These are phyloP conservation scores for Chelmon rostratus DNA, from an alignment of 2,797 vertebrate genomes.

Conservation along the genomic window DNA sequence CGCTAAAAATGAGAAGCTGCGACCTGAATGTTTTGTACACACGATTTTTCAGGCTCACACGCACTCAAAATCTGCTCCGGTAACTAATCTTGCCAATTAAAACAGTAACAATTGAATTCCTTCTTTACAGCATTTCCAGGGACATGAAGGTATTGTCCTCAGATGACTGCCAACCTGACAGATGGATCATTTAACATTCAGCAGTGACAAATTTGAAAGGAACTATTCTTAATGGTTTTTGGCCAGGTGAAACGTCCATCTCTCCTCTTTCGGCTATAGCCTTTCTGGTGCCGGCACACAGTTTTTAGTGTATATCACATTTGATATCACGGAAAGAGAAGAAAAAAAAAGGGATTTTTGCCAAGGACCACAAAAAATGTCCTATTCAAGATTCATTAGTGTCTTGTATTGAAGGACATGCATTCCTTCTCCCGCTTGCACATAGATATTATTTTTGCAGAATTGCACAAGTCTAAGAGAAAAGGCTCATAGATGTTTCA, in stretches of 20 bases:
- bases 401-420: background rate
- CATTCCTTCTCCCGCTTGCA: background rate
- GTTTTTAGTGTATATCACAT: slow-evolving; percentile 19
- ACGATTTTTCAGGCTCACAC: background rate
- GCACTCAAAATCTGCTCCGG: background rate
- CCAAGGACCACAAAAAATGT: slow-evolving; percentile 19
- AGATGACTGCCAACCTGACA: slow-evolving; percentile 43
- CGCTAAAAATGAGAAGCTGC: background rate
- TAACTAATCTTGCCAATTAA: slow-evolving; percentile 1
- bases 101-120: slow-evolving; percentile 8
- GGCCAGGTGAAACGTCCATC: slow-evolving; percentile 17
- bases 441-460: background rate
- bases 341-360: slow-evolving; percentile 12
- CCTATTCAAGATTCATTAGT: slow-evolving; percentile 32
- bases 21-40: background rate
- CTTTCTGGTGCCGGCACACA: background rate
- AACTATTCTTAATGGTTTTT: slow-evolving; percentile 35
- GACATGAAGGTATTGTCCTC: slow-evolving; percentile 40
- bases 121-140: slow-evolving; percentile 11
- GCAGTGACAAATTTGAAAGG: slow-evolving; percentile 33
- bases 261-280: slow-evolving; percentile 21
- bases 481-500: slow-evolving; percentile 18
- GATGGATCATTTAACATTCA: slow-evolving; percentile 47
- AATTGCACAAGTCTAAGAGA: background rate
- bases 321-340: slow-evolving; percentile 4